phyloP scores from a whole-genome alignment of 2,797 vertebrate species.

The Characodon lateralis region DNA sequence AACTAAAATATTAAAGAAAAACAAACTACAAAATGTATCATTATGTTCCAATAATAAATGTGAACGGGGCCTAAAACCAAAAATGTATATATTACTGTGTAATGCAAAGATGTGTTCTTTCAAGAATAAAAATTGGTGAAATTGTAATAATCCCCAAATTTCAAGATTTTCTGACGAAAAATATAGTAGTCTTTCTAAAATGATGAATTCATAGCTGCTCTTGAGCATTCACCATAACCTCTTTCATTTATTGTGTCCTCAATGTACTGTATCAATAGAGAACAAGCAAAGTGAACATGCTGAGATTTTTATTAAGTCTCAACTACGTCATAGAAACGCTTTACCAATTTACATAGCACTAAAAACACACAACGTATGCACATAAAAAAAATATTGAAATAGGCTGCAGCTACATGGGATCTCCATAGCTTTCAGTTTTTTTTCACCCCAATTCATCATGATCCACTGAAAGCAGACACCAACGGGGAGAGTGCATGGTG shows the following conservation, averaged over 20 bases:
- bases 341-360: constrained; percentile 83
- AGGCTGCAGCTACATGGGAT: constrained; percentile 71
- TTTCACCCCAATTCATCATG: constrained; percentile 62
- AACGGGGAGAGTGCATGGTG: constrained; percentile 58
- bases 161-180: background rate
- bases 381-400: constrained; percentile 68
- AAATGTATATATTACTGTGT: too few species aligned
- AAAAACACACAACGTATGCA: constrained; percentile 79
- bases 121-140: too few species aligned
- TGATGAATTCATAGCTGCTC: background rate
- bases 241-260: background rate
- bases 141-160: too few species aligned
- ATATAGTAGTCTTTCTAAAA: background rate
- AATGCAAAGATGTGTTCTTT: too few species aligned
- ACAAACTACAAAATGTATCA: too few species aligned
- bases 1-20: too few species aligned
- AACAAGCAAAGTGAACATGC: constrained; percentile 59
- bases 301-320: constrained; percentile 84
- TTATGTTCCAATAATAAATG: too few species aligned
- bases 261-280: background rate
- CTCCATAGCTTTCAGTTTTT: constrained; percentile 63
- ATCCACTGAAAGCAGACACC: constrained; percentile 65
- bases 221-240: background rate
- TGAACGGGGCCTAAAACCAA: too few species aligned
- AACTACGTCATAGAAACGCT: constrained; percentile 81